These are phyloP conservation scores for Melanotaenia maccullochi DNA, from an alignment of 2,797 vertebrate species.

Conservation along the genomic window DNA sequence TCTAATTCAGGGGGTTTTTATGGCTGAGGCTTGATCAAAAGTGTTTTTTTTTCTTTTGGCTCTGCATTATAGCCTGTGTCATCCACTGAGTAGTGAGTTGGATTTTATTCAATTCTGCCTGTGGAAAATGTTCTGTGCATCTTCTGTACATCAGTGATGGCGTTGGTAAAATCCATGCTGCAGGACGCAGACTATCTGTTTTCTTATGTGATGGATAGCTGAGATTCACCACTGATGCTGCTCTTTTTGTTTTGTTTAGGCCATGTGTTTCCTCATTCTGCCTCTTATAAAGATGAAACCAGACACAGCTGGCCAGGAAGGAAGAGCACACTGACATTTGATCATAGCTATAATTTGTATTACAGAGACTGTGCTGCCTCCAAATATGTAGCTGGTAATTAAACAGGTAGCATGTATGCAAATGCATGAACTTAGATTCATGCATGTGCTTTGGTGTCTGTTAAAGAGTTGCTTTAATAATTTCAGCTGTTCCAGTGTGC, in stretches of 20 bases:
- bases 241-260: conserved; percentile 39
- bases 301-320: conserved; percentile 46
- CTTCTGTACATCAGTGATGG: conserved; percentile 4
- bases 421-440: conserved; percentile 8
- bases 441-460: conserved; percentile 15
- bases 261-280: conserved; percentile 50
- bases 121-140: conserved; percentile 34
- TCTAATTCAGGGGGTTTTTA: conserved; percentile 15
- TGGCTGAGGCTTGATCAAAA: conserved; percentile 15
- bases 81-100: conserved; percentile 39
- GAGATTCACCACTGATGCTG: conserved; percentile 38
- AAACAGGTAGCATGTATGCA: not conserved
- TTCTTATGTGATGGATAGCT: conserved; percentile 18
- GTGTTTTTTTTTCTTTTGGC: conserved; percentile 22
- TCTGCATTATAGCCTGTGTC: conserved; percentile 46
- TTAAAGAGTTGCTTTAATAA: conserved; percentile 37
- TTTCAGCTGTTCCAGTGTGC: not conserved
- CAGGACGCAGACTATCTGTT: conserved; percentile 22
- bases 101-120: conserved; percentile 41
- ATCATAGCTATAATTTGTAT: conserved; percentile 34
- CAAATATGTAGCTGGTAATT: conserved; percentile 20
- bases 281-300: conserved; percentile 37
- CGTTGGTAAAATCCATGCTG: conserved; percentile 25
- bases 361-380: conserved; percentile 21
- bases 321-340: conserved; percentile 38